Evolutionary conservation across 2,888 invertebrate genomes (phyloP), one percentile per base, ranked within the genome.

Genomic region (Apodemia zela): DNA sequence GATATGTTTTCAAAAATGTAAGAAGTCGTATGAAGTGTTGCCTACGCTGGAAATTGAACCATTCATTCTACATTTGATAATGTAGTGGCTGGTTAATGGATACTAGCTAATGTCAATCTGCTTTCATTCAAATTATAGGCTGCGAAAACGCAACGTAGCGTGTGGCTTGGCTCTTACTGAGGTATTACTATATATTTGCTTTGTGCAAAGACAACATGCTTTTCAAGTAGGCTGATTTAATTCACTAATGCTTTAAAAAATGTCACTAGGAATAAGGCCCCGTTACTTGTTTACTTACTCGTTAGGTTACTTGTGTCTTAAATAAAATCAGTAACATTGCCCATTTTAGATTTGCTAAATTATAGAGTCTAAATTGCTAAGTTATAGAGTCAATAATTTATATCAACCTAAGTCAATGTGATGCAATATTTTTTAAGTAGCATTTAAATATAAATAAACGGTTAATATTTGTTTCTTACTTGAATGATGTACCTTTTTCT

Each of bases 201-300:
- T 54, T 63, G 65, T 68, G 63, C 63, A 69, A 67, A 65, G 67
- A 67, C 68, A 69, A 69, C 68, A 61, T 60, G 60, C 63, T 63
- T 66, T 66, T 65, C 51, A 42, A 59, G 42, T 33, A 62, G 54
- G 54, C 54, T 57, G 54, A 57, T 57, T 15, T 57, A 25, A 57
- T 57, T 57, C 15, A 57, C 54, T 29, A 18, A 49, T 59, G 59
- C 64, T 47, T 59, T 62, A 58, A 64, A 47, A 42, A 54, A 29
- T 17, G 57, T 29, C 57, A 57, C 57, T 29, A 57, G 57, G 57
- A 29, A 25, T 57, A 57, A 57, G 57, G 57, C 57, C 57, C 57
- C 57, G 29, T 57, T 29, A 57, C 21, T 57, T 57, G 15, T 57
- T 57, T 57, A 29, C 57, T 57, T 57, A 57, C 29, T 57, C 57